Conservation (phyloP, 2,888 invertebrate species). For the Alviniconcha strummeri region DNA sequence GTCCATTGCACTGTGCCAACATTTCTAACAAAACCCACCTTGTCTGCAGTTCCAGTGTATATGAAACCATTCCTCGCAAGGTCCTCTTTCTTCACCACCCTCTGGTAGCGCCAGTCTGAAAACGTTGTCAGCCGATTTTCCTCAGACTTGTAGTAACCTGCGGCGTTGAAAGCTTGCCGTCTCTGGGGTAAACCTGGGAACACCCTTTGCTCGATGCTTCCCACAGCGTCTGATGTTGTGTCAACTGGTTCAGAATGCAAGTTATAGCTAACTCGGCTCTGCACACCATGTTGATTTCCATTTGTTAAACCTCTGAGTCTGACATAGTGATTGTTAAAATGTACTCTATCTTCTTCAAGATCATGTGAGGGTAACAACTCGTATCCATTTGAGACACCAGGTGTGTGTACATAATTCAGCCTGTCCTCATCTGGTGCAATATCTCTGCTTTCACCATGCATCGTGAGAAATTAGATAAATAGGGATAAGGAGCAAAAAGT, state of each 20-base stretch:
- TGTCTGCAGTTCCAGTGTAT: constrained; percentile 85
- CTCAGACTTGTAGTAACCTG: constrained; percentile 26
- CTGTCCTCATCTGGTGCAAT: constrained; percentile 37
- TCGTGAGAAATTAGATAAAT: background rate
- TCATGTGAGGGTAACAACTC: background rate
- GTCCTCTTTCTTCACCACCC: constrained; percentile 64
- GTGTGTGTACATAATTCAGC: background rate
- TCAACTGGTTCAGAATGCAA: constrained; percentile 31
- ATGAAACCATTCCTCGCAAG: constrained; percentile 93
- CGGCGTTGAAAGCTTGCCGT: background rate
- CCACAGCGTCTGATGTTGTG: background rate
- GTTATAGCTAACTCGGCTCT: background rate
- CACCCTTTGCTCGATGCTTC: background rate
- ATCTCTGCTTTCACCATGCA: constrained; percentile 27
- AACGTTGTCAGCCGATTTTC: constrained; percentile 31
- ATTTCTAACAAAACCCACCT: constrained; percentile 76
- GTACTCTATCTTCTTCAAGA: background rate
- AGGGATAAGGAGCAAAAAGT: background rate
- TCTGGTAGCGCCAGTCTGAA: constrained; percentile 24
- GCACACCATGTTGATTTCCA: background rate
- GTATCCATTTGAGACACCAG: background rate
- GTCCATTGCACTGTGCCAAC: no score
- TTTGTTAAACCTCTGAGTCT: background rate
- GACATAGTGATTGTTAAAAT: background rate
- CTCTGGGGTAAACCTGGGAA: background rate